A percentile compares a stretch with the other conserved stretches of the same genome.
phyloP scores from a whole-genome alignment of 2,113 vertebrate genomes.

The Chloropsis cyanopogon region DNA sequence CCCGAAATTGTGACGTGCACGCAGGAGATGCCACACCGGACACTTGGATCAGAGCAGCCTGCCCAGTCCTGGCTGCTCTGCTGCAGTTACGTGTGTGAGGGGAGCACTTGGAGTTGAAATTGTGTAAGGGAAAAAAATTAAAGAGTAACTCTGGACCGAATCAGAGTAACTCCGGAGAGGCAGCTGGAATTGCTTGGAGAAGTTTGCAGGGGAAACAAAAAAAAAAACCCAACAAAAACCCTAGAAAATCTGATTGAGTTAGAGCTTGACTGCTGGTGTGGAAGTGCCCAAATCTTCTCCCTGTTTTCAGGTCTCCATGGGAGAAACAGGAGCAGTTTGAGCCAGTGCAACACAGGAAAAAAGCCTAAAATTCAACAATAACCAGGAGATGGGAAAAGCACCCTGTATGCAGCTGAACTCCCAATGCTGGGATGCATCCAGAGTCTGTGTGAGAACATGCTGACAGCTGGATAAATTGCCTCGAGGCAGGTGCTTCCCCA shows the following conservation, averaged over 20 bases:
- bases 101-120: neutral
- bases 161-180: neutral
- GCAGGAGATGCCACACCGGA: rapidly evolving
- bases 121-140: neutral
- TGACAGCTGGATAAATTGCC: neutral
- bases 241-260: neutral
- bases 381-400: neutral
- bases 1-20: neutral
- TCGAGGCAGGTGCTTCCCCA: neutral
- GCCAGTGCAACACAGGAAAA: neutral
- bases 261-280: neutral
- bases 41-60: neutral
- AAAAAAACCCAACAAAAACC: neutral
- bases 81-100: rapidly evolving
- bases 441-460: neutral
- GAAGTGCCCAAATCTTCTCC: neutral
- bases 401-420: neutral
- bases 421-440: neutral
- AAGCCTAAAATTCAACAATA: neutral
- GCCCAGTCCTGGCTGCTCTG: neutral
- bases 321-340: neutral
- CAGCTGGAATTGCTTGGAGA: neutral
- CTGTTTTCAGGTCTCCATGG: neutral
- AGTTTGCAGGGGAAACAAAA: neutral
- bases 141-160: rapidly evolving